Evolutionary conservation across 2,113 vertebrate genomes (phyloP).

Genomic region (Stigmatopora argus): DNA sequence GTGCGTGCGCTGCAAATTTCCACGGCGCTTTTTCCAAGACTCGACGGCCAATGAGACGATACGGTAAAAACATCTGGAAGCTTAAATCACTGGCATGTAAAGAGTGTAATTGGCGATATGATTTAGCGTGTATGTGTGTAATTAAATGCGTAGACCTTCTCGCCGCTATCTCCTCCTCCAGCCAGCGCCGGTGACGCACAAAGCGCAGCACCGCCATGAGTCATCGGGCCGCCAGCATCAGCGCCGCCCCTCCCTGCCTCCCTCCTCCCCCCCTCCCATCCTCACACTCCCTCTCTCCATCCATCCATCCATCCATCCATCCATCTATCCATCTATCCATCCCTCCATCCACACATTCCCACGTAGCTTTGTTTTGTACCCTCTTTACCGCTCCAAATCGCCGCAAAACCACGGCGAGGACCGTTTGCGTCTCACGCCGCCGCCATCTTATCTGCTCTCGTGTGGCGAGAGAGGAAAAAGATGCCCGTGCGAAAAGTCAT

Average conservation of each 20-base stretch:
- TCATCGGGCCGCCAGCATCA: constrained; percentile 78
- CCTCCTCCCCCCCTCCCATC: background rate
- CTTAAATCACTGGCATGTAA: constrained; percentile 29
- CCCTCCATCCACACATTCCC: constrained; percentile 64
- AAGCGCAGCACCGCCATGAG: constrained; percentile 77
- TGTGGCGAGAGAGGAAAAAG: constrained; percentile 18
- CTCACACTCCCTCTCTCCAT: constrained; percentile 64
- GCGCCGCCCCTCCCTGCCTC: constrained; percentile 69
- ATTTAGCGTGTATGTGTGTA: constrained; percentile 70
- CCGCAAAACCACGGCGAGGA: constrained; percentile 19
- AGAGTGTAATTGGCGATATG: constrained; percentile 59
- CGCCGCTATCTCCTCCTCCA: constrained; percentile 81
- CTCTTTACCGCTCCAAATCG: constrained; percentile 51
- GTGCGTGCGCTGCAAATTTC: background rate
- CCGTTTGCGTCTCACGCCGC: constrained; percentile 67
- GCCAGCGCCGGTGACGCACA: constrained; percentile 79
- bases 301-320: constrained; percentile 63
- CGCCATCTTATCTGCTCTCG: constrained; percentile 58
- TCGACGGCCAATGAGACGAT: background rate
- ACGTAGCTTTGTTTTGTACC: constrained; percentile 54
- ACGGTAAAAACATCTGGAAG: constrained; percentile 1
- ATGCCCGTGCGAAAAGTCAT: constrained; percentile 31
- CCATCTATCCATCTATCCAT: constrained; percentile 60
- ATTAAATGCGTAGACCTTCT: constrained; percentile 79
- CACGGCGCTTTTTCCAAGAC: background rate